A percentile compares a stretch with the other conserved stretches of the same genome.
These are phyloP conservation scores for Oasisia sp. DNA, from an alignment of 2,888 invertebrate species.

Conservation along the genomic window DNA sequence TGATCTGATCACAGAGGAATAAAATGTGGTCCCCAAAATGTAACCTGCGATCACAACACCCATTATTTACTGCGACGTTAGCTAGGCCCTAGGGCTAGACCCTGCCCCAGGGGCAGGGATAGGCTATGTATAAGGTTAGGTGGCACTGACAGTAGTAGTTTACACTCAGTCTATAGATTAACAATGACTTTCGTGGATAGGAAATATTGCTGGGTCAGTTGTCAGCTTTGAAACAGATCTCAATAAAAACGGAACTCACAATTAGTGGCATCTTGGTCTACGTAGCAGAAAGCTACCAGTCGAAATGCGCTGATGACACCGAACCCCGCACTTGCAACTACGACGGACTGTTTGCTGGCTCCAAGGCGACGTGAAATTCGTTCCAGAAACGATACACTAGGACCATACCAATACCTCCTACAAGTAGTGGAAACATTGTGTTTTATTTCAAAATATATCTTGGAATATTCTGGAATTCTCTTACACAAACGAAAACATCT, in stretches of 20 bases:
- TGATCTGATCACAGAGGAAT: too few species aligned
- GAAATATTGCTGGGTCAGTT: too few species aligned
- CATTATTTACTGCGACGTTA: too few species aligned
- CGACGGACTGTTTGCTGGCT: neutral
- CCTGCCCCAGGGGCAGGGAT: too few species aligned
- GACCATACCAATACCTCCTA: neutral
- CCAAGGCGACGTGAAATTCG: neutral
- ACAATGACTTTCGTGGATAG: too few species aligned
- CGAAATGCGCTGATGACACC: slow-evolving; percentile 17
- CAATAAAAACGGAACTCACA: neutral
- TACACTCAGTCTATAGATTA: too few species aligned
- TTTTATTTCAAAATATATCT: neutral
- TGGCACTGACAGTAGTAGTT: too few species aligned
- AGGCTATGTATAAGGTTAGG: too few species aligned
- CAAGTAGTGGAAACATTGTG: neutral
- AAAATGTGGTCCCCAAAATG: too few species aligned
- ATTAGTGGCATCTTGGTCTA: neutral
- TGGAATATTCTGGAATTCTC: neutral
- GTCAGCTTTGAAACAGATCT: too few species aligned
- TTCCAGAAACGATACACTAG: neutral
- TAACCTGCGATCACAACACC: too few species aligned
- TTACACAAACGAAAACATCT: slow-evolving; percentile 10
- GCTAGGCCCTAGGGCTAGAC: too few species aligned
- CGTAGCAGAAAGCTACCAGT: neutral
- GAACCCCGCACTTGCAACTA: slow-evolving; percentile 1